Evolutionary conservation across 2,888 invertebrate genomes (phyloP).

Genomic region (Epirrita christyi): DNA sequence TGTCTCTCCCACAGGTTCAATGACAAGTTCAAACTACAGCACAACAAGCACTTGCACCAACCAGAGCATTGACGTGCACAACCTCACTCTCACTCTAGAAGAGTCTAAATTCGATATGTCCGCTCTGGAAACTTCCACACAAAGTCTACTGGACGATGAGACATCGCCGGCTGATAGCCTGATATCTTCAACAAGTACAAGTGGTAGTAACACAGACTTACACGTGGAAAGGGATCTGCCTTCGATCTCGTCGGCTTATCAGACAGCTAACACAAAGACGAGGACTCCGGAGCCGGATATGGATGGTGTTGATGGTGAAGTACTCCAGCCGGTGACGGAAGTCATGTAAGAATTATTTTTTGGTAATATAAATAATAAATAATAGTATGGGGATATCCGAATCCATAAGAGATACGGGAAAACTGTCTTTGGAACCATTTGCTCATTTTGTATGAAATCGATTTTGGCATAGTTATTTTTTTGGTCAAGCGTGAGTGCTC

Average conservation of each 20-base stretch:
- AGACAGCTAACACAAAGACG: constrained; percentile 82
- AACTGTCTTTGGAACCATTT: no score
- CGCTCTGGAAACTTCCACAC: constrained; percentile 87
- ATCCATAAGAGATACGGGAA: no score
- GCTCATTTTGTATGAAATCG: no score
- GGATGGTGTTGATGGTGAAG: constrained; percentile 71
- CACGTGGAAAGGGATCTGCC: constrained; percentile 75
- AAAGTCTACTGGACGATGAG: constrained; percentile 91
- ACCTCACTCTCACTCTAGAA: constrained; percentile 87
- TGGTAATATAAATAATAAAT: no score
- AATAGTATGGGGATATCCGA: no score
- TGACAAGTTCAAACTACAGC: constrained; percentile 82
- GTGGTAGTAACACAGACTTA: constrained; percentile 84
- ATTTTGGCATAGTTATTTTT: no score
- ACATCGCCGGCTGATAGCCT: constrained; percentile 93
- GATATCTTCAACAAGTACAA: constrained; percentile 87
- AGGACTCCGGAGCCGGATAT: constrained; percentile 72
- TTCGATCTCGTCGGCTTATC: constrained; percentile 77
- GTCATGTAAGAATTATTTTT: constrained; percentile 53
- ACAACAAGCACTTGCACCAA: constrained; percentile 81
- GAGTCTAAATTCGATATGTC: constrained; percentile 91
- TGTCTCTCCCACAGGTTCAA: constrained; percentile 62
- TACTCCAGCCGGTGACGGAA: constrained; percentile 62
- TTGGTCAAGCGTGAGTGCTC: no score
- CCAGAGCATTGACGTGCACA: constrained; percentile 76